Percentiles rank a stretch among this genome's conserved stretches.
Evolutionary conservation across 2,888 invertebrate genomes (phyloP).

Genomic region (Drosophila nigritarsus): DNA sequence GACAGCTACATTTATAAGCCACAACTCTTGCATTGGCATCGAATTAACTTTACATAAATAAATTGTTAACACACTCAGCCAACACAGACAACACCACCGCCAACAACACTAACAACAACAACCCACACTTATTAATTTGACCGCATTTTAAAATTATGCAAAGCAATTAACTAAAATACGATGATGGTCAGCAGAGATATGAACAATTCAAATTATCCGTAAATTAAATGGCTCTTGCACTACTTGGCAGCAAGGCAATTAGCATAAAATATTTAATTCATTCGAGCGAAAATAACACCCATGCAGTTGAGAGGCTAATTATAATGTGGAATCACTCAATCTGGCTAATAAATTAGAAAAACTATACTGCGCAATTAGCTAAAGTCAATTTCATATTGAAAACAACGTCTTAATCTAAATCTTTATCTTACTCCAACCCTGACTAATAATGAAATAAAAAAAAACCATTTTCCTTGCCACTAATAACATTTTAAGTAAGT

Average conservation of each 20-base stretch:
- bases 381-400: neutral
- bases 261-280: constrained; percentile 19
- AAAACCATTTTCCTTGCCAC: neutral
- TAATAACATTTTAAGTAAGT: neutral
- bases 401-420: neutral
- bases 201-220: constrained; percentile 17
- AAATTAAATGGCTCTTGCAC: constrained; percentile 21
- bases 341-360: neutral
- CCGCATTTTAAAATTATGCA: constrained; percentile 72
- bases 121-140: constrained; percentile 67
- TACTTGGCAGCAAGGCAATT: constrained; percentile 26
- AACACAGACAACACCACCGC: constrained; percentile 13
- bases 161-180: constrained; percentile 70
- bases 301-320: neutral
- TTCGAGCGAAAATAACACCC: neutral
- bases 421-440: neutral
- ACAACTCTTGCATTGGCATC: constrained; percentile 72
- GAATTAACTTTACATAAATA: constrained; percentile 66
- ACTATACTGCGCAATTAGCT: neutral
- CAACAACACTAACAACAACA: constrained; percentile 29
- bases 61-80: constrained; percentile 55
- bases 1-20: constrained; percentile 80
- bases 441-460: neutral
- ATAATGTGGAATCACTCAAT: neutral
- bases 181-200: constrained; percentile 58